These are phyloP conservation scores for Drosophila falleni DNA, from an alignment of 2,888 invertebrate genomes.

Conservation along the genomic window DNA sequence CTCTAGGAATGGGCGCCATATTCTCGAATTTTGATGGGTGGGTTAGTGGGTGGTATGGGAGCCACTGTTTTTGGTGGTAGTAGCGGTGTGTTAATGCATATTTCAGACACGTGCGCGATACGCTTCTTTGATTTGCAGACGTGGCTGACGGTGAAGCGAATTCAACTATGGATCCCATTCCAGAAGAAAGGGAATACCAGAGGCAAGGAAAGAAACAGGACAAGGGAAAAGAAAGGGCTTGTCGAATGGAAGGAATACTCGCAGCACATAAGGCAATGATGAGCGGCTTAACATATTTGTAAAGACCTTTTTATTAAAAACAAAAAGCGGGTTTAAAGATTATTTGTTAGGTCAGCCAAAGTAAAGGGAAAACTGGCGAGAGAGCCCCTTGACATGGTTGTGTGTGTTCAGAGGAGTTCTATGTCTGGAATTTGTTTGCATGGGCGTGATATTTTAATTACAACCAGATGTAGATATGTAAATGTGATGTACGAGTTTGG, in stretches of 20 bases:
- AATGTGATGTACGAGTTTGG: conserved; percentile 2
- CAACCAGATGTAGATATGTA: conserved; percentile 60
- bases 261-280: conserved; percentile 64
- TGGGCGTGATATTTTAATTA: conserved; percentile 81
- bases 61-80: conserved; percentile 32
- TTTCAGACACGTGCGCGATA: conserved; percentile 79
- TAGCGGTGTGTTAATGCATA: conserved; percentile 79
- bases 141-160: conserved; percentile 43
- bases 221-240: conserved; percentile 19
- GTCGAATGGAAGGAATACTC: conserved; percentile 8
- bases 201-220: not conserved
- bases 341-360: conserved; percentile 44
- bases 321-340: conserved; percentile 71
- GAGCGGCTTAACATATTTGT: conserved; percentile 81
- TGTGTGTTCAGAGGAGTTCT: not conserved
- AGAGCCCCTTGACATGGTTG: not conserved
- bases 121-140: conserved; percentile 80
- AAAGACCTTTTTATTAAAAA: conserved; percentile 76
- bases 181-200: not conserved
- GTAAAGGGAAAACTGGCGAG: not conserved
- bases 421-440: conserved; percentile 58
- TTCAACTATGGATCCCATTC: conserved; percentile 28
- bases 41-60: conserved; percentile 18
- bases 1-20: not conserved
- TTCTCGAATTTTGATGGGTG: not conserved